Evolutionary conservation across 2,113 vertebrate genomes (phyloP).

Genomic region (Sander vitreus): DNA sequence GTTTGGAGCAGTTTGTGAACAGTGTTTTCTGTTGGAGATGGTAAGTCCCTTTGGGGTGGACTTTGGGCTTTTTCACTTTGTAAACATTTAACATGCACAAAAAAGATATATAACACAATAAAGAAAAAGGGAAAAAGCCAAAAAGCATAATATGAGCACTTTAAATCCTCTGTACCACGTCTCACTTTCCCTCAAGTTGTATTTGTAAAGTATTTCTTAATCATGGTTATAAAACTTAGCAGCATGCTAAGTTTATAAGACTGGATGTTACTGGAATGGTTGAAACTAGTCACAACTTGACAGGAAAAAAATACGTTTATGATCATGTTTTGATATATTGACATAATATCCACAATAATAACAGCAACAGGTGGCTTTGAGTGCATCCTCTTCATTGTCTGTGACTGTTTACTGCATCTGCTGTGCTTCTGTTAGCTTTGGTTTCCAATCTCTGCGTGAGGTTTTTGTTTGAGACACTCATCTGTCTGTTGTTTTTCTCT

Average conservation of each 20-base stretch:
- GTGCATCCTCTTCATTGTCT: conserved; percentile 35
- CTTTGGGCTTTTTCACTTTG: too few relatives aligned
- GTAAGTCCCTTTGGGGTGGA: too few relatives aligned
- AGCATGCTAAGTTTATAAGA: background rate
- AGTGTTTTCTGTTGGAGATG: too few relatives aligned
- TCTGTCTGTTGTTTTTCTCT: conserved; percentile 36
- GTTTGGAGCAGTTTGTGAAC: too few relatives aligned
- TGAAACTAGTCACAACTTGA: background rate
- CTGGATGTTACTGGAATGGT: too few relatives aligned
- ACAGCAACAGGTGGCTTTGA: background rate
- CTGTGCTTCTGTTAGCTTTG: conserved; percentile 16
- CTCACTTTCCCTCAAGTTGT: background rate
- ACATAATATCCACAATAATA: background rate
- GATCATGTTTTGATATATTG: background rate
- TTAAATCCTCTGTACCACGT: background rate
- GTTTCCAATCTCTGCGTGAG: conserved; percentile 18
- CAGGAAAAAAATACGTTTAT: background rate
- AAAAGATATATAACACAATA: too few relatives aligned
- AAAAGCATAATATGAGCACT: too few relatives aligned
- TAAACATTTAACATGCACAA: too few relatives aligned
- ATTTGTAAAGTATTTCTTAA: background rate
- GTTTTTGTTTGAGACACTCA: conserved; percentile 10
- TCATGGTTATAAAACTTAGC: background rate
- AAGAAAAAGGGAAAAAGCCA: too few relatives aligned
- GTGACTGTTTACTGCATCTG: conserved; percentile 39